Evolutionary conservation across 2,888 invertebrate genomes (phyloP).

Genomic region (Cheilosia scutellata): DNA sequence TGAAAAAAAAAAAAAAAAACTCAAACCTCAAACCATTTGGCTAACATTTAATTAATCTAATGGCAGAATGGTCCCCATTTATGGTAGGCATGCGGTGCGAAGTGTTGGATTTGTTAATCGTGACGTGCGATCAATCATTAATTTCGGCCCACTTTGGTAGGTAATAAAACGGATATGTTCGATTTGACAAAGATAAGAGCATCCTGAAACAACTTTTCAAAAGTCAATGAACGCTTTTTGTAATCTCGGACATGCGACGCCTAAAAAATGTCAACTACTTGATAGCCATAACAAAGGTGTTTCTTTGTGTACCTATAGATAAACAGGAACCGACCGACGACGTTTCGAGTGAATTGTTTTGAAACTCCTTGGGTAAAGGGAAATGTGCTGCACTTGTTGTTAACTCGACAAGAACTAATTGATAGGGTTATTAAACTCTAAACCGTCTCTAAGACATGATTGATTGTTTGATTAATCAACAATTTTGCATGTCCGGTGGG

Average conservation of each 20-base stretch:
- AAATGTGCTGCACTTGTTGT: neutral
- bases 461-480: conserved; percentile 11
- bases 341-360: neutral
- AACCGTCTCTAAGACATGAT: neutral
- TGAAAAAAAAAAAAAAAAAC: neutral
- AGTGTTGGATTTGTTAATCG: conserved; percentile 8
- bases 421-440: neutral
- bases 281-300: neutral
- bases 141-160: conserved; percentile 11
- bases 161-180: conserved; percentile 39
- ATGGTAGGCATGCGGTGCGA: neutral
- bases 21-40: conserved; percentile 12
- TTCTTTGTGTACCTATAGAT: neutral
- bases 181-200: conserved; percentile 42
- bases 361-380: neutral
- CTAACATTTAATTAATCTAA: conserved; percentile 23
- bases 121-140: conserved; percentile 57
- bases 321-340: neutral
- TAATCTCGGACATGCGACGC: neutral
- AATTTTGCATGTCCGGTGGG: neutral
- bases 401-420: neutral
- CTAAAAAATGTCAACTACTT: neutral
- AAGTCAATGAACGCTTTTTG: conserved; percentile 27
- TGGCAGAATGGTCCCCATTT: neutral
- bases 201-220: conserved; percentile 40